Evolutionary conservation across 1,140 invertebrate genomes (phyloP), one percentile per base, ranked within the genome.

Genomic region (Steinernema khuongi): DNA sequence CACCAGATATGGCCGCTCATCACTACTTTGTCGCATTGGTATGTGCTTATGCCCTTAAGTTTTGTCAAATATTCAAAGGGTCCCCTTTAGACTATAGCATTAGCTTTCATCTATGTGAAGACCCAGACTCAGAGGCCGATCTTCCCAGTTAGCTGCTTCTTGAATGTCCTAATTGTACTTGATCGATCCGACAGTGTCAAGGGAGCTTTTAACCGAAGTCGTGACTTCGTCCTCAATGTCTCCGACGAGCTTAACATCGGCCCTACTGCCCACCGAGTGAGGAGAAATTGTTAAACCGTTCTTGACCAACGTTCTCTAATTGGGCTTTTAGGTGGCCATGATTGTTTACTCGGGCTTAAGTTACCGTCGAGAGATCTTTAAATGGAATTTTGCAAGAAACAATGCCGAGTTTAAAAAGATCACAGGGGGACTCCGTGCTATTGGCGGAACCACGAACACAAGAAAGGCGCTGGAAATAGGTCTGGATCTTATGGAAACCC

Each of bases 301-400:
- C 22, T 74, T 76, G 19, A 30, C 73, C 50, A 18, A 17, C 73
- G 11, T 1, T 31, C 26, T 17, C 18, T 76, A 76, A 76, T 14
- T 26, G 17, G n/a, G 4, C 7, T 77, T 83, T 60, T 29, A 81
- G 81, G 71, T 77, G 22, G 77, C 81, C 1, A 83, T 83, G 83
- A 83, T 83, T 71, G 82, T 84, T n/a, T 83, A 83, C 67, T 83
- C 81, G 1, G 81, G 81, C 26, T 73, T 74, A 19, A 78, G 73
- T 32, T 83, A 81, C 26, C 68, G 74, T 1, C 22, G 83, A 67
- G 81, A 84, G 67, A 75, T 83, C 11, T 81, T 79, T 41, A 69
- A 69, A 43, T 83, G 81, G 83, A 85, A 85, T 70, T 85, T 85
- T 68, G 82, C 83, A 17, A 84, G 82, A 26, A 81, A 68, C 31